These are phyloP conservation scores for Aquatica leii DNA, from an alignment of 2,888 invertebrate species.

Conservation along the genomic window DNA sequence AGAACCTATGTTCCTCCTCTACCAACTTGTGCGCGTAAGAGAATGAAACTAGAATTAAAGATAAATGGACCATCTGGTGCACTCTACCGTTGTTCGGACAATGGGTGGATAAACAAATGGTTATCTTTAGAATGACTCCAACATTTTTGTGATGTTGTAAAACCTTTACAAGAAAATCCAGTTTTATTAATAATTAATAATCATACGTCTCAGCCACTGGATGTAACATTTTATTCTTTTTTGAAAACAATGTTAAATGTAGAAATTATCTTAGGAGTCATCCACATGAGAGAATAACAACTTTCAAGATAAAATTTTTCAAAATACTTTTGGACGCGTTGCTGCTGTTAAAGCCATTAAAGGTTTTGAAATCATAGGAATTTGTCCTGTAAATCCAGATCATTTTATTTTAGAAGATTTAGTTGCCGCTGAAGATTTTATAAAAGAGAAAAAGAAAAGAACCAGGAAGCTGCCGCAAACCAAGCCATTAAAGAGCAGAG, in stretches of 20 bases:
- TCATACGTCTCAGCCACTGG: constrained; percentile 43
- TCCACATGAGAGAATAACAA: too few relatives aligned
- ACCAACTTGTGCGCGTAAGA: constrained; percentile 57
- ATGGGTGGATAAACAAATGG: constrained; percentile 46
- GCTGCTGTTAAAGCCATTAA: background rate
- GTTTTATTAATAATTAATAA: constrained; percentile 50
- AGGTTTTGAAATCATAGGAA: background rate
- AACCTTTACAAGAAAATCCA: constrained; percentile 41
- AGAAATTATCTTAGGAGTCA: background rate
- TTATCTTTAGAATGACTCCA: constrained; percentile 43
- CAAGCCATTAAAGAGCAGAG: too few relatives aligned
- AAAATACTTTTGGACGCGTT: background rate
- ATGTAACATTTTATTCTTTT: background rate
- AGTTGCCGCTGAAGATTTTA: too few relatives aligned
- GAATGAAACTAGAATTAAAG: constrained; percentile 54
- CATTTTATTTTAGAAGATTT: background rate
- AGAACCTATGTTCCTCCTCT: background rate
- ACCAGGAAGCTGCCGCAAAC: background rate
- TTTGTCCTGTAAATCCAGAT: background rate
- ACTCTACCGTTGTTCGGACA: constrained; percentile 46
- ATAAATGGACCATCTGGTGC: constrained; percentile 57
- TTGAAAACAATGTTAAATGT: background rate
- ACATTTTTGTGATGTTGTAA: constrained; percentile 33
- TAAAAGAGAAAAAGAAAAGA: background rate
- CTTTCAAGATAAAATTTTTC: background rate